Conservation (phyloP, 2,888 invertebrate genomes). For the Apodemia duryi region DNA sequence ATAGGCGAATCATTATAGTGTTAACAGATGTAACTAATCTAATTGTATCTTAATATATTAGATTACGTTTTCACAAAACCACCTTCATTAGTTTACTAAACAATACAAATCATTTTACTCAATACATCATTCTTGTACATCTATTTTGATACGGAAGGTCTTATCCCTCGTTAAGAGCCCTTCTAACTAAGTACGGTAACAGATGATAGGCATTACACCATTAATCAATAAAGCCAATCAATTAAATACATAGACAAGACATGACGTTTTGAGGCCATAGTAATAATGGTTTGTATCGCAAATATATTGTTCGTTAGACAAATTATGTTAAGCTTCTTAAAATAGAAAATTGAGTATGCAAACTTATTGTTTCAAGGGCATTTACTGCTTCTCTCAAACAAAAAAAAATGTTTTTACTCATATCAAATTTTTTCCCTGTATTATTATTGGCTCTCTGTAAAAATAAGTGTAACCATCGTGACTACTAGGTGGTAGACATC, state of each 20-base stretch:
- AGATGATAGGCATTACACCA: conserved; percentile 1
- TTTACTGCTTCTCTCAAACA: too few species aligned
- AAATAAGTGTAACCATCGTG: too few species aligned
- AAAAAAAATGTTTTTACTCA: too few species aligned
- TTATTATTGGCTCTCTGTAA: too few species aligned
- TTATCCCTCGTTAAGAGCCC: conserved; percentile 3
- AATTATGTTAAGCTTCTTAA: background rate
- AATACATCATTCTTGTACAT: conserved; percentile 2
- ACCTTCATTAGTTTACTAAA: background rate
- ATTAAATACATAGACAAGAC: conserved; percentile 5
- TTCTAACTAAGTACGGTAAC: conserved; percentile 10
- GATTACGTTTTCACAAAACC: too few species aligned
- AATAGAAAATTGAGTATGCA: too few species aligned
- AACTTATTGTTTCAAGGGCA: too few species aligned
- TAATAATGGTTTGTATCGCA: background rate
- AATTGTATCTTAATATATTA: too few species aligned
- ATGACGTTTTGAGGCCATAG: conserved; percentile 5
- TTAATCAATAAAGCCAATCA: conserved; percentile 11
- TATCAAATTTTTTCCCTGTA: too few species aligned
- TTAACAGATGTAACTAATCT: too few species aligned
- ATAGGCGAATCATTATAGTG: too few species aligned
- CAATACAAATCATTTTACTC: background rate
- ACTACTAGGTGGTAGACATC: too few species aligned
- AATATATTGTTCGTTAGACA: background rate
- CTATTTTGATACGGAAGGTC: background rate